These are phyloP conservation scores for Delia radicum DNA, from an alignment of 1,140 invertebrate genomes.

Conservation along the genomic window DNA sequence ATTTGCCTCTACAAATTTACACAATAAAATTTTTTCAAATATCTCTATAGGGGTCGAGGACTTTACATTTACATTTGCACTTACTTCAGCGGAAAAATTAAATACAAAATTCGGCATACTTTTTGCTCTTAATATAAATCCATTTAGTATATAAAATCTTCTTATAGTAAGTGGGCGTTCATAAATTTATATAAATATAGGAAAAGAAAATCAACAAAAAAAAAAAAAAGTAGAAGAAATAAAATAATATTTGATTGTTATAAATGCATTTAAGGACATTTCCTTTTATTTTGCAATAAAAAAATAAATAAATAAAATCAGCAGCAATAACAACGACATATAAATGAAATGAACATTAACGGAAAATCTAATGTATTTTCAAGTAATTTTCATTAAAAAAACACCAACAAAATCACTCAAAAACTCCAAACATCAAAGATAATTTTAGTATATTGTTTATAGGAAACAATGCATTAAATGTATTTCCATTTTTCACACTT, in stretches of 20 bases:
- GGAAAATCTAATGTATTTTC: not conserved
- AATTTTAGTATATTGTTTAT: too few species aligned
- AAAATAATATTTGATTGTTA: slow-evolving; percentile 15
- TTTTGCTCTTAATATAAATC: too few species aligned
- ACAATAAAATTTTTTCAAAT: too few species aligned
- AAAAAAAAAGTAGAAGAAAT: not conserved
- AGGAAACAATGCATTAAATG: not conserved
- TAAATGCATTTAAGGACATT: slow-evolving; percentile 1
- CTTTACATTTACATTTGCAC: too few species aligned
- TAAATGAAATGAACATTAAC: not conserved
- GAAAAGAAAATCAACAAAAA: not conserved
- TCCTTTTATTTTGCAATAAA: slow-evolving; percentile 1
- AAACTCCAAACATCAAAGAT: not conserved
- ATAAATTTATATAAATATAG: not conserved
- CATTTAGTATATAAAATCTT: not conserved
- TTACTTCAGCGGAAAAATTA: too few species aligned
- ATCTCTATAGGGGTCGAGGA: too few species aligned
- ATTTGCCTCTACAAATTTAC: too few species aligned
- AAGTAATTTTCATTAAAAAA: not conserved
- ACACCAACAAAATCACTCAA: not conserved
- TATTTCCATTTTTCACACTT: not conserved
- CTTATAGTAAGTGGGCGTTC: not conserved
- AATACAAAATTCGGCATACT: too few species aligned
- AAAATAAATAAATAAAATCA: too few species aligned
- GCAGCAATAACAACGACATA: not conserved